Conservation (phyloP, 2,888 invertebrate species). For the Heliconius hortense region DNA sequence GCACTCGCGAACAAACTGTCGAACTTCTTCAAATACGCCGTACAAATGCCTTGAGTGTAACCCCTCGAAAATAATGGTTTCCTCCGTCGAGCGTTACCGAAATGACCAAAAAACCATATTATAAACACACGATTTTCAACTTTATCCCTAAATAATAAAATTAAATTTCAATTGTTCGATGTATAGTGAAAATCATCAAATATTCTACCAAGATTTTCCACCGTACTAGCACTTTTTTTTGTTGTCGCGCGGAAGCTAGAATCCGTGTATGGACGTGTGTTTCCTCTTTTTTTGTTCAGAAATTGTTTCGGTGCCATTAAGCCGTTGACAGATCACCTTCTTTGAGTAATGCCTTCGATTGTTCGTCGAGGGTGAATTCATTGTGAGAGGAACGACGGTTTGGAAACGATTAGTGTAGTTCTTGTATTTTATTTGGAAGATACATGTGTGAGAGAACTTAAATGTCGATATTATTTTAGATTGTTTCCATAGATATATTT, state of each 20-base stretch:
- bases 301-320: slow-evolving; percentile 81
- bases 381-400: slow-evolving; percentile 57
- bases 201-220: slow-evolving; percentile 67
- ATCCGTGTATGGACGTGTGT: slow-evolving; percentile 73
- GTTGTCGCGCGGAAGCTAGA: slow-evolving; percentile 72
- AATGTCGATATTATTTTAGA: background rate
- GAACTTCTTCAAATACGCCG: slow-evolving; percentile 81
- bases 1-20: slow-evolving; percentile 82
- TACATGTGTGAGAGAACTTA: background rate
- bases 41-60: slow-evolving; percentile 78
- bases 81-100: slow-evolving; percentile 57
- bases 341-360: slow-evolving; percentile 74
- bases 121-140: slow-evolving; percentile 43
- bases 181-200: slow-evolving; percentile 56
- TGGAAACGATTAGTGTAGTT: slow-evolving; percentile 49
- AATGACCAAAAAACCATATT: slow-evolving; percentile 50
- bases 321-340: slow-evolving; percentile 78
- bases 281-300: slow-evolving; percentile 79
- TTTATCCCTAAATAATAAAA: background rate
- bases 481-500: background rate
- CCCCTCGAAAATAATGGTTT: slow-evolving; percentile 81
- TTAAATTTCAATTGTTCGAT: slow-evolving; percentile 41
- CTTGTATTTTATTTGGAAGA: slow-evolving; percentile 8
- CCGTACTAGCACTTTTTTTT: slow-evolving; percentile 70
- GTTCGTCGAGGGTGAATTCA: slow-evolving; percentile 57